phyloP scores from a whole-genome alignment of 2,113 vertebrate species.

The Pteruthius melanotis region DNA sequence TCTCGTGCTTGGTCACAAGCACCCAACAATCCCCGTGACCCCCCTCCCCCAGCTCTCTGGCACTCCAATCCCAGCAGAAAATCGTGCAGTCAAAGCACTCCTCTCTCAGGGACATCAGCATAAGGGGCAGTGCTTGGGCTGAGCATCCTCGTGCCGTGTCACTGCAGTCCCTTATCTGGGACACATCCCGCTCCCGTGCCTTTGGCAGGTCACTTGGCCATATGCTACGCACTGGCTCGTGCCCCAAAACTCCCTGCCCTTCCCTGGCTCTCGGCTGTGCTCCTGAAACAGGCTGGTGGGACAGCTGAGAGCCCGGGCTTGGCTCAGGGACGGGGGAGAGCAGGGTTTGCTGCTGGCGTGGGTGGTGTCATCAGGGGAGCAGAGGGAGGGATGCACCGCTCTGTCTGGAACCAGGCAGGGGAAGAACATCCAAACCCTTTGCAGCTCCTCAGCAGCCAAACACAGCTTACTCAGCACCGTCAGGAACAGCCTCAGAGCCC shows the following conservation, averaged over 20 bases:
- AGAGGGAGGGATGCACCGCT: rapidly evolving
- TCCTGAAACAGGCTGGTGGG: rapidly evolving
- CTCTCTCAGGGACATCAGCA: neutral
- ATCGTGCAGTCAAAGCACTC: neutral
- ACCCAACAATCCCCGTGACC: rapidly evolving
- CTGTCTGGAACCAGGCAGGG: rapidly evolving
- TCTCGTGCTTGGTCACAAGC: neutral
- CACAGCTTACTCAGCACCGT: neutral
- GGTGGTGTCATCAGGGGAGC: neutral
- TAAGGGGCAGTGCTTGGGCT: neutral
- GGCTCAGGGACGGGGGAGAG: neutral
- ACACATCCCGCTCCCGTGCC: neutral
- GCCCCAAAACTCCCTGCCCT: neutral
- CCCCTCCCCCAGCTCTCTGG: neutral
- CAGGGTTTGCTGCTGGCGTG: rapidly evolving
- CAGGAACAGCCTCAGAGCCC: neutral
- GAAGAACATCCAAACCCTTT: neutral
- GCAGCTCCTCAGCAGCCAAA: neutral
- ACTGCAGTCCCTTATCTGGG: neutral
- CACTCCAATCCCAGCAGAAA: neutral
- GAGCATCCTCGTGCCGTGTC: neutral
- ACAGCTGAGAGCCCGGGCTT: neutral
- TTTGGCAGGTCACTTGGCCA: neutral
- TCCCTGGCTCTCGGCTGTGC: rapidly evolving
- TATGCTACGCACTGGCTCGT: neutral